Evolutionary conservation across 1,140 invertebrate species (phyloP), one percentile per base, ranked within the genome.

Genomic region (Drosophila mojavensis): DNA sequence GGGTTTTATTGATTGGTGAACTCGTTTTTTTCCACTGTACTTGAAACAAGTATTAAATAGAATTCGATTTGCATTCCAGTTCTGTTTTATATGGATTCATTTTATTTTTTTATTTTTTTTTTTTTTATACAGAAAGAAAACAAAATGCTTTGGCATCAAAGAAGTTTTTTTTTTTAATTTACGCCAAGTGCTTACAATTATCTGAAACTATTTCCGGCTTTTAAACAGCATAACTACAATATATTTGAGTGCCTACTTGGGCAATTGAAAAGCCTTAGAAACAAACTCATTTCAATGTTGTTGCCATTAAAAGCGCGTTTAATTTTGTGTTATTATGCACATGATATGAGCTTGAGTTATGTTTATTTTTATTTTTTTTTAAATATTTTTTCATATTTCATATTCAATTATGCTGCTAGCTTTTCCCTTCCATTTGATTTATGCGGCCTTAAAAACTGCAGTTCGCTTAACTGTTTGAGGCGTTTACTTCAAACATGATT

Each of bases 171-270:
- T 45, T 47, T 41, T 55, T 17, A 50, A 50, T 39, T 2, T 7
- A 9, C 36, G 30, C 28, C 67, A 67, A 56, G 55, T 65, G 39
- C 53, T 61, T 56, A 77, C 78, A 78, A 78, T 78, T 74, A 69
- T 30, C 60, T 58, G 68, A 66, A 63, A 69, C 63, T 47, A 17
- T 88, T 88, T 88, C 83, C 83, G 83, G 84, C 84, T 79, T 67
- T 61, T 83, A 75, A 83, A 79, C 70, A 70, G 39, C 56, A 69
- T 45, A 72, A 67, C 33, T 47, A 56, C 15, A 43, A 9, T 53
- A 33, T 61, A 47, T 28, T 30, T 67, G 48, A 68, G 5, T 60
- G 33, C 48, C 33, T 62, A 47, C 48, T 54, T 67, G 39, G 50
- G 64, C 45, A 58, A 36, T 45, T 36, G 24, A 56, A 66, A 73